Percentiles rank a stretch among this genome's conserved stretches.
phyloP scores from a whole-genome alignment of 2,113 vertebrate genomes.

The Oceanites oceanicus region DNA sequence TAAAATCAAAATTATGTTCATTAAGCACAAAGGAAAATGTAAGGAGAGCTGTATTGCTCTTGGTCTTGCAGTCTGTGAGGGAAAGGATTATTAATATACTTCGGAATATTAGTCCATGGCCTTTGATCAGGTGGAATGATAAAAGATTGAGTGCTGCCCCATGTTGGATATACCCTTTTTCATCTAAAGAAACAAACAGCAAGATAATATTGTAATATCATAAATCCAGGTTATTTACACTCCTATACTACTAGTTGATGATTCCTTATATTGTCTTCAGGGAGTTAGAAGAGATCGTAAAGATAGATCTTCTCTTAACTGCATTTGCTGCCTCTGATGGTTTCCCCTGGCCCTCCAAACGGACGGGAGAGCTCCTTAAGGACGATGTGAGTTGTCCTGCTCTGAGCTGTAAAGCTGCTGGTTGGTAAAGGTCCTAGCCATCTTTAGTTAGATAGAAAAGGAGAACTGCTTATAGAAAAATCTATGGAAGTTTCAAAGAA shows the following conservation, averaged over 20 bases:
- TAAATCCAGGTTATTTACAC: not conserved
- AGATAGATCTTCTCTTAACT: not conserved
- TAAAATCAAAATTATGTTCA: not conserved
- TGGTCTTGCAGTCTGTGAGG: not conserved
- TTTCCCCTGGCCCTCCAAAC: not conserved
- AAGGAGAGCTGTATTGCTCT: not conserved
- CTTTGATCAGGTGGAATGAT: not conserved
- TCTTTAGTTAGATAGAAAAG: not conserved
- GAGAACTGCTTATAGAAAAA: not conserved
- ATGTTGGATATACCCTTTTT: not conserved
- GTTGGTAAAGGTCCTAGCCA: not conserved
- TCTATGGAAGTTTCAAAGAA: not conserved
- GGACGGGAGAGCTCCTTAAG: not conserved
- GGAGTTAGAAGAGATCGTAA: not conserved
- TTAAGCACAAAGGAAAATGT: not conserved
- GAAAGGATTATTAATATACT: not conserved
- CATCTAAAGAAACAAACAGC: not conserved
- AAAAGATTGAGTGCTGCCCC: not conserved
- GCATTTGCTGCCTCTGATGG: not conserved
- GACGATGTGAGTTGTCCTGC: not conserved
- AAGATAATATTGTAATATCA: not conserved
- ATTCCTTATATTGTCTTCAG: not conserved
- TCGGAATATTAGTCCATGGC: not conserved
- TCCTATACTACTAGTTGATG: not conserved
- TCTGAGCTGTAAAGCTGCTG: not conserved